Evolutionary conservation across 1,140 invertebrate genomes (phyloP), one percentile per base, ranked within the genome.

Genomic region (Hylaeus anthracinus): DNA sequence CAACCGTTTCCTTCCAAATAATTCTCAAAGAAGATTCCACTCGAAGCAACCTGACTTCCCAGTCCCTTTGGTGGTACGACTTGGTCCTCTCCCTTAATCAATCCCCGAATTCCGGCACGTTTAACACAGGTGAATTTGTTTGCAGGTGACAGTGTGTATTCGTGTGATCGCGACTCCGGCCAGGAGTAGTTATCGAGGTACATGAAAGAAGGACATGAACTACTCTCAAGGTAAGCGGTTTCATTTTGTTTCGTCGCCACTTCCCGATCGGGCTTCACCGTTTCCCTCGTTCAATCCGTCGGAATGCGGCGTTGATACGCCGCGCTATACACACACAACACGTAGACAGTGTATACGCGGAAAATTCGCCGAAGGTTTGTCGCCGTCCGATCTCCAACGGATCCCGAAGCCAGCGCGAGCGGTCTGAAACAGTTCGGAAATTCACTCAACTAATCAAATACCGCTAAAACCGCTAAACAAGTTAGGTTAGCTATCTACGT

Each of bases 371-470:
- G 73, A 74, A 86, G 85, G 84, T 83, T 86, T 80, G 85, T 86
- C 86, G 81, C 56, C 72, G 77, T 73, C 69, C 84, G 84, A 86
- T 86, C 72, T 84, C 65, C 51, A 69, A 65, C 61, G 64, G 51
- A 48, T 63, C 72, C 61, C 70, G 72, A 72, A 84, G 82, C 80
- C 63, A 75, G 64, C 72, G 77, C 71, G 75, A 67, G 67, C 64
- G 82, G 77, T 85, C 85, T 89, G 88, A 89, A 92, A 90, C 89
- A 92, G 89, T 92, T 91, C 82, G 91, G 88, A 92, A 93, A 93
- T 93, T 91, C 90, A 92, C 90, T 92, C 89, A 92, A 92, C 92
- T 92, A 92, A 92, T 93, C 91, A 92, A 93, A 92, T 93, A 92
- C 91, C 92, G 87, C 91, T 92, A 91, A 93, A 92, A 93, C 91